Base-by-base conservation (phyloP, 2,797 vertebrate genomes). In the Parauchenoglanis punctatus region DNA sequence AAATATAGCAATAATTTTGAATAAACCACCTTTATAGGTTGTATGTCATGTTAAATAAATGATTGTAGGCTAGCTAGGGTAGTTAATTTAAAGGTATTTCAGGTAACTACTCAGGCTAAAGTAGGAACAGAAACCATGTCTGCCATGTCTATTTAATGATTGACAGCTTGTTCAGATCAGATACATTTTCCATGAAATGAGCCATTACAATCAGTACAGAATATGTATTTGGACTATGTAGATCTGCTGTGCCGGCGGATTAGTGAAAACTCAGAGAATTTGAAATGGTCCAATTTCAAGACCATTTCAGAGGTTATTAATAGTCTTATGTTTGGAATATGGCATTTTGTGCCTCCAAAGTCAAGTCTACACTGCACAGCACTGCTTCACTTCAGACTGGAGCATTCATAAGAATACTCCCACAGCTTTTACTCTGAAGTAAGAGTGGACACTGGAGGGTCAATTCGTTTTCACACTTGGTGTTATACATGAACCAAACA, bases 311-410 rank as follows among this genome's bases (percentile, higher is more conserved):
- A 4, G 25, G 80, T 81, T 81, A 46, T 81, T 81, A 63, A 46
- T n/a, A 81, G 63, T 46, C 40, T 17, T 81, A 65, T 81, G 68
- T 83, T 83, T 83, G 63, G 54, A 84, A 84, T 73, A 17, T 73
- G 83, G 23, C 83, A 73, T 84, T 84, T 84, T 73, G 31, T 31
- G 56, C 17, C 70, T 49, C 54, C n/a, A 52, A 44, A 83, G 61
- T 49, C 61, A 52, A 31, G 81, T 83, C 63, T 83, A 12, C 20
- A 67, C 17, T 49, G 44, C 61, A 31, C 18, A 54, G 81, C 46
- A 68, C 17, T 54, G 63, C 63, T 68, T 25, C 63, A 52, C 17
- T 35, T 68, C 63, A 31, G 4, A 68, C 63, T 83, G 46, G 46
- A 31, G 46, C 80, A 63, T 81, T 81, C 23, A 17, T 7, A 46